These are phyloP conservation scores for Orthonevra nobilis DNA, from an alignment of 2,888 invertebrate genomes.

Conservation along the genomic window DNA sequence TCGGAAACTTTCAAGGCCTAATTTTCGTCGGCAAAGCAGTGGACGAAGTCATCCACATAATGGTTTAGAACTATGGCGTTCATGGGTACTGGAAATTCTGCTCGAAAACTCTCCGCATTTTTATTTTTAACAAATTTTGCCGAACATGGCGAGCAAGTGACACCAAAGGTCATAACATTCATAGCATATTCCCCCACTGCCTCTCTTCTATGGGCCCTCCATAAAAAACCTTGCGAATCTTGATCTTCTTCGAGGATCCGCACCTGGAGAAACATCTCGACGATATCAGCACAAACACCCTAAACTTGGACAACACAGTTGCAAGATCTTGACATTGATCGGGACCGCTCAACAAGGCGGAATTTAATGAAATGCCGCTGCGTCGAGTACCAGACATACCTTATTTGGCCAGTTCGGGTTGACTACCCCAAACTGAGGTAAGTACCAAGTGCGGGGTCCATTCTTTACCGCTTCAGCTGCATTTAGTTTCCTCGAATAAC, in stretches of 20 bases:
- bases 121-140: constrained; percentile 66
- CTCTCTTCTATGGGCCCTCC: constrained; percentile 43
- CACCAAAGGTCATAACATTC: constrained; percentile 71
- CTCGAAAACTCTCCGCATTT: constrained; percentile 37
- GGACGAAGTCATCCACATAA: constrained; percentile 50
- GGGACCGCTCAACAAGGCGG: constrained; percentile 71
- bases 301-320: constrained; percentile 73
- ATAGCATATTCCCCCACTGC: constrained; percentile 57
- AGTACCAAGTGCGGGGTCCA: constrained; percentile 69
- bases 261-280: constrained; percentile 75
- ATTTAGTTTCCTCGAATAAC: constrained; percentile 60
- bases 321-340: constrained; percentile 72
- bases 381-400: constrained; percentile 74
- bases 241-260: constrained; percentile 72
- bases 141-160: constrained; percentile 61
- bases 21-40: constrained; percentile 18
- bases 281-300: constrained; percentile 74
- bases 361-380: constrained; percentile 74
- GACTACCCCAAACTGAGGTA: constrained; percentile 70
- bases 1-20: constrained; percentile 13
- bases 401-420: constrained; percentile 72
- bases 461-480: constrained; percentile 33
- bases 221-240: constrained; percentile 72
- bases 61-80: constrained; percentile 53
- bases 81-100: constrained; percentile 38